phyloP scores from a whole-genome alignment of 2,113 vertebrate genomes.

The Aldabrachelys gigantea region DNA sequence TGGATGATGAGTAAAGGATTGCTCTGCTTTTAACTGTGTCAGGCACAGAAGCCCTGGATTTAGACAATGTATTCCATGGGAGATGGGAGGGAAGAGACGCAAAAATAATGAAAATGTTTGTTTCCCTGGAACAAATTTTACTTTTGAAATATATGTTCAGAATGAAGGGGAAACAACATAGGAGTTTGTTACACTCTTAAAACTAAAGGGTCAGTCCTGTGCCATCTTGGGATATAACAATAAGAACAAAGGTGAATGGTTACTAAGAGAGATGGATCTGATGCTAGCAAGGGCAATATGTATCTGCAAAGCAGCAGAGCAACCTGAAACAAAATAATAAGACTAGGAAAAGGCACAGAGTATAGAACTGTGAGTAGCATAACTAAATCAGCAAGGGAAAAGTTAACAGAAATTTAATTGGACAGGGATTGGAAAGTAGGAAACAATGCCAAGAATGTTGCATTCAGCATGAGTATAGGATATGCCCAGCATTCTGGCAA shows the following conservation, averaged over 20 bases:
- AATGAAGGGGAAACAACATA: neutral
- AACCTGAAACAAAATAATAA: neutral
- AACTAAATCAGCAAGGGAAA: neutral
- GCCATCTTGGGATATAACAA: neutral
- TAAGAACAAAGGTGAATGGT: neutral
- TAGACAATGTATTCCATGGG: neutral
- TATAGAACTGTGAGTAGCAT: neutral
- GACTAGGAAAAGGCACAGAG: neutral
- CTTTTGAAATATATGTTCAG: neutral
- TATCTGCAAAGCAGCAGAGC: neutral
- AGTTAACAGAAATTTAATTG: neutral
- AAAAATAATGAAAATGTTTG: neutral
- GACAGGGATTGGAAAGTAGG: neutral
- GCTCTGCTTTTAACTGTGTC: neutral
- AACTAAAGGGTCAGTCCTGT: neutral
- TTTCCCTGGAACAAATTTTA: neutral
- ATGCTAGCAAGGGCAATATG: neutral
- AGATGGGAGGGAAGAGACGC: neutral
- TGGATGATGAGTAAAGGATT: neutral
- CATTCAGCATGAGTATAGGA: neutral
- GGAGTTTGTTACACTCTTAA: neutral
- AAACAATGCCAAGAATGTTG: neutral
- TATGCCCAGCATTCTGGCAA: neutral
- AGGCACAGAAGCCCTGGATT: neutral
- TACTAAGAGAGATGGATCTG: neutral